Evolutionary conservation across 2,888 invertebrate genomes (phyloP), one percentile per base, ranked within the genome.

Genomic region (Diloba caeruleocephala): DNA sequence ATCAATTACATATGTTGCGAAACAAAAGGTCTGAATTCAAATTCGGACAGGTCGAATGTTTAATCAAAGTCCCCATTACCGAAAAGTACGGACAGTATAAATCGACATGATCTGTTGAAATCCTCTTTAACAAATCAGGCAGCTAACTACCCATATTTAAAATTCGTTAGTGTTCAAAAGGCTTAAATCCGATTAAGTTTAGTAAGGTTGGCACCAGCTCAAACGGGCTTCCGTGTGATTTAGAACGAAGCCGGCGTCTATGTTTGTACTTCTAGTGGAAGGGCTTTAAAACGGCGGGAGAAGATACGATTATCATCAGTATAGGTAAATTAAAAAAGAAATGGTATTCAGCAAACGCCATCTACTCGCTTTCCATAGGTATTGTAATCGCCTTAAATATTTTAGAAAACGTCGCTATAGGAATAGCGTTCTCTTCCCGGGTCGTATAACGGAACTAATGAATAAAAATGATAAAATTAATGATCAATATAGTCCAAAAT

Each of bases 111-210:
- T 60, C 49, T 45, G 32, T 61, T 37, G 33, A 34, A 71, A 74
- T 72, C 61, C 70, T 63, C 65, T 76, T 76, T 69, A 64, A 53
- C 54, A 63, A 74, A 76, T 76, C 76, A 68, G 64, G 37, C 60
- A 62, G 67, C 74, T 78, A 80, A 80, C 81, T 79, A 79, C 76
- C 84, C 79, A 79, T 84, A 85, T 85, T 85, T 85, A 85, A 85
- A 85, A 85, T 83, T 85, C 83, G 81, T 78, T 79, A 74, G 56
- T 71, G 76, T 70, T 76, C 82, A 76, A 81, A 71, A 85, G 81
- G 74, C 69, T 76, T 76, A 80, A 76, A 82, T 84, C 81, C 68
- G 85, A 84, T 85, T 82, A 79, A 76, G 76, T 79, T 74, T 71
- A 76, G 79, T 69, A 65, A 74, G 63, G 79, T 76, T 81, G 81